Base-by-base conservation (phyloP, 2,888 invertebrate species). In the Drosophila neutralis region DNA sequence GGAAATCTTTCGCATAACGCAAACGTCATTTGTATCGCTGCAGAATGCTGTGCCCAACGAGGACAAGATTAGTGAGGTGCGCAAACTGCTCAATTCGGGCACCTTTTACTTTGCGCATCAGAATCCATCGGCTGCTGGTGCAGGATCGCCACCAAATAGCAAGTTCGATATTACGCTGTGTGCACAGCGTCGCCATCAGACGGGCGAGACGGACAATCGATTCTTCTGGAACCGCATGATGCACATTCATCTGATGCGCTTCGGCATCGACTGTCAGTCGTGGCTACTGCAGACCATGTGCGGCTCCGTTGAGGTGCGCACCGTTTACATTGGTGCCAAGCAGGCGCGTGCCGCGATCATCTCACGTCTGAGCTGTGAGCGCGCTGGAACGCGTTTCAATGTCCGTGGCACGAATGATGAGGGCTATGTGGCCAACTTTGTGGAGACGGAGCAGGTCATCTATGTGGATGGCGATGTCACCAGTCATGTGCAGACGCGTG, bases 171-270 rank as follows among this genome's bases (percentile, higher is more conserved):
- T 99, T 70, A 99, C 98, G 18, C 94, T 99, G 64, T 98, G 98
- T 93, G 97, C 98, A 60, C 99, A 99, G 94, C 95, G 98, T 82
- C 95, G 97, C 88, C 95, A 96, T 80, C 96, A 96, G 92, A 97
- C 97, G 13, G 95, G 94, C 21, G 95, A 94, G 81, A 96, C 98
- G 53, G 99, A 99, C 93, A 98, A 98, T 91, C 95, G 99, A 91
- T 99, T 99, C 93, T 99, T 99, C 92, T 99, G 99, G 99, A 99
- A 99, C 93, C 96, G 98, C 87, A 98, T 98, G 94, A 94, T 99
- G 78, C 98, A 98, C 92, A 97, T 98, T 76, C 98, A 98, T 93
- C 94, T 99, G 81, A 95, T 98, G 87, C 95, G 98, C 81, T 99
- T 95, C 94, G 98, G 98, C 61, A 97, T 99, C 48, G 96, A 98